phyloP scores from a whole-genome alignment of 2,797 vertebrate species.

The Ctenopoma kingsleyae region DNA sequence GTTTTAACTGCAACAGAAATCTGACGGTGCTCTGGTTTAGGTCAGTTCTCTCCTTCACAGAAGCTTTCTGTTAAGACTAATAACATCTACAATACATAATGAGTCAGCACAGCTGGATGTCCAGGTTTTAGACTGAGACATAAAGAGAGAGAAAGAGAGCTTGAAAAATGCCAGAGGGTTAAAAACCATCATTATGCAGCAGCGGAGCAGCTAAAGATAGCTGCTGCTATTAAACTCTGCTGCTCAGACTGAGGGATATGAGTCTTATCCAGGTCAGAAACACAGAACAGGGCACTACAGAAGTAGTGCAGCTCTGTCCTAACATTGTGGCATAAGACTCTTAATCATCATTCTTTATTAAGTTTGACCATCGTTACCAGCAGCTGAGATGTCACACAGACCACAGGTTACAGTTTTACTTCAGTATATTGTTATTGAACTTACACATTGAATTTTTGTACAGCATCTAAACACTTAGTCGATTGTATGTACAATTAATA shows the following conservation, averaged over 20 bases:
- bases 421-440: too few relatives aligned
- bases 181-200: slow-evolving; percentile 62
- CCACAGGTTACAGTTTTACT: slow-evolving; percentile 2
- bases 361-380: not conserved
- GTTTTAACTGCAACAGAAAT: not conserved
- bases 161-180: slow-evolving; percentile 51
- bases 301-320: slow-evolving; percentile 1
- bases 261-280: slow-evolving; percentile 62
- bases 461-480: too few relatives aligned
- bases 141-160: not conserved
- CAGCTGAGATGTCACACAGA: not conserved
- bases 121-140: slow-evolving; percentile 23
- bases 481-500: too few relatives aligned
- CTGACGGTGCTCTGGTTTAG: not conserved
- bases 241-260: slow-evolving; percentile 50
- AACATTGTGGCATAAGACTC: not conserved
- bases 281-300: not conserved
- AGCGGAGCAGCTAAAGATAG: slow-evolving; percentile 62
- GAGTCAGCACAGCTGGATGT: slow-evolving; percentile 51
- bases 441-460: too few relatives aligned
- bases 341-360: not conserved
- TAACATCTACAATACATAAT: slow-evolving; percentile 11
- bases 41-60: not conserved
- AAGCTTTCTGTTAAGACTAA: not conserved
- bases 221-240: slow-evolving; percentile 56